phyloP scores from a whole-genome alignment of 1,140 invertebrate genomes.

The Trialeurodes vaporariorum region DNA sequence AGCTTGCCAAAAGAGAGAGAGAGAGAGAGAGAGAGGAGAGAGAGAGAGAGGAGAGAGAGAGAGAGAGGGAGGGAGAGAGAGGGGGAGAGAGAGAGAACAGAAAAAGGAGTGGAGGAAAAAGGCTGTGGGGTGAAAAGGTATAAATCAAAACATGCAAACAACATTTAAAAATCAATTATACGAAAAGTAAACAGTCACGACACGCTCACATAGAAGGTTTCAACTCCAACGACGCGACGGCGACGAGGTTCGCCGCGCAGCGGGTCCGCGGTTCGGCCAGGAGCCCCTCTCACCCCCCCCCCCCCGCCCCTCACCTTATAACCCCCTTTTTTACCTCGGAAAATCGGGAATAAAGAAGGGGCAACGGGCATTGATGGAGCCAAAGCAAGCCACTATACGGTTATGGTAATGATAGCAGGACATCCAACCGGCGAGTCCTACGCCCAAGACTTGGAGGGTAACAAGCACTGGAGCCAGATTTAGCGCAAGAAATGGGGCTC shows the following conservation, averaged over 20 bases:
- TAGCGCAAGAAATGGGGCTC: too few species aligned
- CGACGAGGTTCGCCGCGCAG: too few species aligned
- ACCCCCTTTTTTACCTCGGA: background rate
- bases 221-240: background rate
- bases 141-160: background rate
- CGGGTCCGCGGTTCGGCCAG: too few species aligned
- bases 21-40: too few species aligned
- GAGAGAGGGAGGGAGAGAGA: background rate
- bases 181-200: background rate
- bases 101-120: background rate
- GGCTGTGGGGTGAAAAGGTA: background rate
- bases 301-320: background rate
- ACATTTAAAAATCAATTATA: conserved; percentile 1
- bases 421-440: too few species aligned
- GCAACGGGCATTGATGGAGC: background rate
- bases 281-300: background rate
- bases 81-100: background rate
- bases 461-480: too few species aligned
- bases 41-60: background rate
- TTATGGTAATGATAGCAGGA: background rate
- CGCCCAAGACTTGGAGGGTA: too few species aligned
- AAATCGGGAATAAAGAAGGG: too few species aligned
- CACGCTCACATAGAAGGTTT: background rate
- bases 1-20: too few species aligned
- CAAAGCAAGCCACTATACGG: background rate